phyloP scores from a whole-genome alignment of 2,113 vertebrate species.

The Diadophis punctatus region DNA sequence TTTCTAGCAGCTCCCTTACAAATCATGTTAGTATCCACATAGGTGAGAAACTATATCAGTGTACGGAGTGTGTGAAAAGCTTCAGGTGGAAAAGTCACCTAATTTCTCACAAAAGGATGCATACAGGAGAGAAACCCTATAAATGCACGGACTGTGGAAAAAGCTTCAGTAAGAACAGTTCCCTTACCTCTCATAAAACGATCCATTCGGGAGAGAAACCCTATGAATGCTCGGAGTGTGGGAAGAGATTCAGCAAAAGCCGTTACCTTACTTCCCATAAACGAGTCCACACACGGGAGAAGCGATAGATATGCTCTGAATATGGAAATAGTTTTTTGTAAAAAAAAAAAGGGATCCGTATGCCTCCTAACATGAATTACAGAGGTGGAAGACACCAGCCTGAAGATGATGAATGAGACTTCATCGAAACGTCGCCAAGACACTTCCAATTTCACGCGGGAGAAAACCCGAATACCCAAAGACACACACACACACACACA shows the following conservation, averaged over 20 bases:
- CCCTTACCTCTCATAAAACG: not conserved
- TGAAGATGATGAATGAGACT: too few species aligned
- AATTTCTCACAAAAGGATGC: not conserved
- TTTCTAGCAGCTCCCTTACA: not conserved
- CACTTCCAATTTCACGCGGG: too few species aligned
- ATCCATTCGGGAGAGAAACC: not conserved
- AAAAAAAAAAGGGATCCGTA: not conserved
- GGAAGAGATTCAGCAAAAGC: not conserved
- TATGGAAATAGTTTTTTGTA: not conserved
- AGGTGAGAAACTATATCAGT: not conserved
- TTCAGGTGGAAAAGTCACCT: not conserved
- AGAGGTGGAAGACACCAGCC: not conserved
- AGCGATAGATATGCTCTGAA: not conserved
- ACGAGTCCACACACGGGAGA: not conserved
- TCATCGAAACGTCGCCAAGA: too few species aligned
- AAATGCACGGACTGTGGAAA: not conserved
- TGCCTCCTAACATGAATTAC: not conserved
- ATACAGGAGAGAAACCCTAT: not conserved
- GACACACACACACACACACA: too few species aligned
- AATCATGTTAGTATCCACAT: not conserved
- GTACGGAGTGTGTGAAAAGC: not conserved
- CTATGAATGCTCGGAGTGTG: not conserved
- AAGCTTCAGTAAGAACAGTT: not conserved
- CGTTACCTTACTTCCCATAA: not conserved
- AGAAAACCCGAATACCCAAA: too few species aligned